A percentile compares a stretch with the other conserved stretches of the same genome.
Conservation (phyloP, 2,888 invertebrate genomes). For the Metallyticus violacea region DNA sequence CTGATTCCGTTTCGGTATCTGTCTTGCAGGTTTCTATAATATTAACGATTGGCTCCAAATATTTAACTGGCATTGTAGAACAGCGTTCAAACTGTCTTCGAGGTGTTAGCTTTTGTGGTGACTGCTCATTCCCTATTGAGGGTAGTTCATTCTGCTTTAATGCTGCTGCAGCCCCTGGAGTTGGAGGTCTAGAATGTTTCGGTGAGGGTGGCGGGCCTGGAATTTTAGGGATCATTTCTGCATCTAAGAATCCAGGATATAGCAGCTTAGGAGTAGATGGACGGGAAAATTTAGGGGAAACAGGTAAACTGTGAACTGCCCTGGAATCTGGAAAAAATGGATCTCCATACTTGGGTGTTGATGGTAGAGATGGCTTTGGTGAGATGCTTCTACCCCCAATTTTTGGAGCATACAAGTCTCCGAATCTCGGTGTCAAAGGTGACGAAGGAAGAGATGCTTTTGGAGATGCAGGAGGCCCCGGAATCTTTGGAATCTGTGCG, state of each 20-base stretch:
- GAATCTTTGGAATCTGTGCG: conserved; percentile 21
- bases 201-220: conserved; percentile 32
- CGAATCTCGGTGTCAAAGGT: background rate
- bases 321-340: background rate
- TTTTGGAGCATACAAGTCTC: background rate
- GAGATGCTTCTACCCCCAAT: background rate
- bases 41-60: background rate
- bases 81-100: background rate
- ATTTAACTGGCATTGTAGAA: background rate
- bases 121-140: background rate
- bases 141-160: background rate
- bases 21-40: background rate
- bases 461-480: conserved; percentile 25
- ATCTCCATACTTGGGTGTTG: background rate
- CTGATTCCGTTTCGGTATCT: background rate
- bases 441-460: conserved; percentile 23
- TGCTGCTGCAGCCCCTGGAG: background rate
- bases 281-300: conserved; percentile 17
- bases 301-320: background rate
- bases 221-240: conserved; percentile 30
- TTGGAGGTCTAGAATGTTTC: conserved; percentile 18
- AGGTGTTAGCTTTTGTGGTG: background rate
- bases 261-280: conserved; percentile 20
- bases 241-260: conserved; percentile 14
- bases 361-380: background rate